Evolutionary conservation across 2,113 vertebrate genomes (phyloP).

Genomic region (Laticauda colubrina): DNA sequence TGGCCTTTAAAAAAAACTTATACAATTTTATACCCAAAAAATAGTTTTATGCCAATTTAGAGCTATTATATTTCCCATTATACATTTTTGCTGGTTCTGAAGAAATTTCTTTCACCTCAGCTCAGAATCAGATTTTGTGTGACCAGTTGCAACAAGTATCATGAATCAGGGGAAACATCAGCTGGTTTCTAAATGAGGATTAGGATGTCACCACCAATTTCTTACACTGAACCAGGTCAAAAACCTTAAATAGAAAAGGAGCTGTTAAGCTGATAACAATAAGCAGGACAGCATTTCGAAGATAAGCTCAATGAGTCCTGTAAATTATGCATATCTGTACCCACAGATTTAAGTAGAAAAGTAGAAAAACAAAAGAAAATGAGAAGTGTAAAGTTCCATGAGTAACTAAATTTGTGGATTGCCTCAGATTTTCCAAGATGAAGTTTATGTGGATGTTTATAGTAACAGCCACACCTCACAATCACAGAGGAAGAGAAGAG

Average conservation of each 20-base stretch:
- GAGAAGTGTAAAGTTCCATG: background rate
- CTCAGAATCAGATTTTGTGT: background rate
- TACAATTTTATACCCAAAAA: background rate
- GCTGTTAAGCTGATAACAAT: background rate
- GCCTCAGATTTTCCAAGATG: background rate
- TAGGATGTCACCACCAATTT: background rate
- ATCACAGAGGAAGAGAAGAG: background rate
- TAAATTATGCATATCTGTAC: background rate
- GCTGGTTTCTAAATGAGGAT: background rate
- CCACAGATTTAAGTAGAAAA: too few relatives aligned
- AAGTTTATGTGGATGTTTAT: background rate
- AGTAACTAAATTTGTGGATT: background rate
- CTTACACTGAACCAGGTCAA: background rate
- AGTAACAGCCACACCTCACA: background rate
- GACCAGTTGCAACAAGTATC: background rate
- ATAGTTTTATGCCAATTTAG: background rate
- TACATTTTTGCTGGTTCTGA: background rate
- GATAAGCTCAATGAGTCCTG: background rate
- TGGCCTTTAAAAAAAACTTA: background rate
- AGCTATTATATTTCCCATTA: background rate
- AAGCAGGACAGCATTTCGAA: background rate
- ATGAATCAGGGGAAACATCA: background rate
- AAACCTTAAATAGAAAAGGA: background rate
- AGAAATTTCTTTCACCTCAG: background rate
- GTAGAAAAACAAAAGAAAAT: background rate